These are phyloP conservation scores for Artibeus jamaicensis DNA, from an alignment of 2,797 vertebrate genomes.

Conservation along the genomic window DNA sequence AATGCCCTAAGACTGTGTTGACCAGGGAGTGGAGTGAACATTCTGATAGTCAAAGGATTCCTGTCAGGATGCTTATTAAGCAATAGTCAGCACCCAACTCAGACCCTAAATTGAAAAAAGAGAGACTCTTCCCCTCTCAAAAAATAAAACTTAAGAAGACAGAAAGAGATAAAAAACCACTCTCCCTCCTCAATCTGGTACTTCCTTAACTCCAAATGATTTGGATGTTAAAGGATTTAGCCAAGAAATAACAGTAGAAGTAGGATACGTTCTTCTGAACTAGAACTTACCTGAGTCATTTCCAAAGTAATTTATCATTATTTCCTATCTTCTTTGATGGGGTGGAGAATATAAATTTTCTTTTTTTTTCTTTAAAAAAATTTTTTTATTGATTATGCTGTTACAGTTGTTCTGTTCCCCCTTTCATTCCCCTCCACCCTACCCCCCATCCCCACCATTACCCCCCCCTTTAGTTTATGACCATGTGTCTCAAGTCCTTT, in stretches of 20 bases:
- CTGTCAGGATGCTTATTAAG: background rate
- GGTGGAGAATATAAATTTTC: background rate
- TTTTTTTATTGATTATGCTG: too few relatives aligned
- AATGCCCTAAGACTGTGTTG: background rate
- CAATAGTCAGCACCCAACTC: background rate
- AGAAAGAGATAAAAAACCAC: background rate
- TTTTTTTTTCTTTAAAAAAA: too few relatives aligned
- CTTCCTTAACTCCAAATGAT: background rate
- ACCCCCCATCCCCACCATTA: too few relatives aligned
- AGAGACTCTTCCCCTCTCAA: background rate
- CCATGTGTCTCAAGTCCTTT: too few relatives aligned
- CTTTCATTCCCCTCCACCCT: too few relatives aligned
- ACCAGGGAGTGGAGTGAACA: background rate
- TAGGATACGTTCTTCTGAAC: background rate
- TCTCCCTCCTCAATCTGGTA: background rate
- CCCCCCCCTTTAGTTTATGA: too few relatives aligned
- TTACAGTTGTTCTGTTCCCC: too few relatives aligned
- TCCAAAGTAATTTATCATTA: background rate
- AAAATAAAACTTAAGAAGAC: background rate
- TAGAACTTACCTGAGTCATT: background rate
- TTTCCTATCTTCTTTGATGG: background rate
- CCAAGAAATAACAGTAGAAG: background rate
- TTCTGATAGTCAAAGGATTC: background rate
- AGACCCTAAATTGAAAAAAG: background rate
- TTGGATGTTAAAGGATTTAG: background rate